These are phyloP conservation scores for Leuctra nigra DNA, from an alignment of 2,888 invertebrate genomes.

Conservation along the genomic window DNA sequence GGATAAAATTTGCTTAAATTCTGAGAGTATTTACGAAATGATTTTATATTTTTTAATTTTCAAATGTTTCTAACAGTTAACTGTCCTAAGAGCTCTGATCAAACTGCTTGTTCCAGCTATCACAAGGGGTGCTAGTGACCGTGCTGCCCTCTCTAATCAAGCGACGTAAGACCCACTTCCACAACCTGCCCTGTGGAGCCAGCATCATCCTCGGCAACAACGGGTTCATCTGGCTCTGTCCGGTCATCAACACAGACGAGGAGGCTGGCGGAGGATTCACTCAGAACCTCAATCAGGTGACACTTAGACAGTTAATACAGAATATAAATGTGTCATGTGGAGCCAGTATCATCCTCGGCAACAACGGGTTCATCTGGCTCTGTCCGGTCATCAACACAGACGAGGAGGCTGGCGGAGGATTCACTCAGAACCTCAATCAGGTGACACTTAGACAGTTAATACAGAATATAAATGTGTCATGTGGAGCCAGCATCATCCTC, in stretches of 20 bases:
- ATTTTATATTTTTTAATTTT: too few species aligned
- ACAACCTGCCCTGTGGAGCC: conserved; percentile 85
- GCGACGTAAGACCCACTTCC: conserved; percentile 92
- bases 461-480: too few species aligned
- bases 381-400: conserved; percentile 54
- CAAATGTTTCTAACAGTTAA: too few species aligned
- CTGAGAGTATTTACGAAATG: too few species aligned
- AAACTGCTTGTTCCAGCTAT: conserved; percentile 62
- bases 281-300: conserved; percentile 61
- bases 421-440: conserved; percentile 66
- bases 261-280: conserved; percentile 67
- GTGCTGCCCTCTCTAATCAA: conserved; percentile 90
- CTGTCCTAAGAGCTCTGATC: too few species aligned
- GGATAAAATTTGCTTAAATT: too few species aligned
- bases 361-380: conserved; percentile 96
- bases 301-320: too few species aligned
- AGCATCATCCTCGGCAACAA: conserved; percentile 93
- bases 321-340: conserved; percentile 92
- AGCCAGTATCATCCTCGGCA: conserved; percentile 87
- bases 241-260: conserved; percentile 50
- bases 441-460: too few species aligned
- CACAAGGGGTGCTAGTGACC: conserved; percentile 82
- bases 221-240: conserved; percentile 92
- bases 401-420: conserved; percentile 63
- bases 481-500: conserved; percentile 86